Percentiles rank a stretch among this genome's conserved stretches.
Conservation (phyloP, 2,113 vertebrate species). For the Erpornis zantholeuca region DNA sequence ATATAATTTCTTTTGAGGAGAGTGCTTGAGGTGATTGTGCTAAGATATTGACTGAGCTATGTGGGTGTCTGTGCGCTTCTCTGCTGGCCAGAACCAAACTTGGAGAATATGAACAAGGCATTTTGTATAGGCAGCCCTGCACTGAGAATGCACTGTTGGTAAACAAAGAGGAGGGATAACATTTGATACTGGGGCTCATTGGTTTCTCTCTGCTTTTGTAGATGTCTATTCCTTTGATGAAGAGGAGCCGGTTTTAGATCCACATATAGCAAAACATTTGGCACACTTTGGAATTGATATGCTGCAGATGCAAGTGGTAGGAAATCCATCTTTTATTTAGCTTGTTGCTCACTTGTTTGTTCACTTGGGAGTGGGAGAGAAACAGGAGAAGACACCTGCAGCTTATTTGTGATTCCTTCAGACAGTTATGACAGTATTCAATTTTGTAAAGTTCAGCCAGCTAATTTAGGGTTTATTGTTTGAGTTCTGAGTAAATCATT, state of each 20-base stretch:
- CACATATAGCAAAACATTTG: conserved; percentile 92
- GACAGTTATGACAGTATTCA: background rate
- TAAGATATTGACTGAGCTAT: background rate
- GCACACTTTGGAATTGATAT: conserved; percentile 98
- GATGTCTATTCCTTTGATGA: conserved; percentile 99
- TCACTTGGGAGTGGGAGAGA: background rate
- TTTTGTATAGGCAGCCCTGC: background rate
- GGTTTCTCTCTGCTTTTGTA: conserved; percentile 63
- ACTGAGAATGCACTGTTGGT: background rate
- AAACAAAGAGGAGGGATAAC: background rate
- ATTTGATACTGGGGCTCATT: background rate
- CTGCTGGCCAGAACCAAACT: background rate
- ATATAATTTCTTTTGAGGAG: background rate
- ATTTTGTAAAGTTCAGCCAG: background rate
- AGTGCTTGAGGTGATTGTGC: background rate
- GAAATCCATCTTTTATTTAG: conserved; percentile 3
- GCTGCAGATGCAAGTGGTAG: conserved; percentile 93
- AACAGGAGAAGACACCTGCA: background rate
- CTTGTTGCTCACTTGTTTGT: background rate
- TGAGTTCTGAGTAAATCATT: background rate
- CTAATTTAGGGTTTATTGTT: background rate
- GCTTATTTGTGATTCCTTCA: background rate
- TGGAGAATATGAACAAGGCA: background rate
- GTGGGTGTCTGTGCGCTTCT: background rate
- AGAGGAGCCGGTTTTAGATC: conserved; percentile 94